Conservation (phyloP, 2,888 invertebrate genomes). For the Coremacera marginata region DNA sequence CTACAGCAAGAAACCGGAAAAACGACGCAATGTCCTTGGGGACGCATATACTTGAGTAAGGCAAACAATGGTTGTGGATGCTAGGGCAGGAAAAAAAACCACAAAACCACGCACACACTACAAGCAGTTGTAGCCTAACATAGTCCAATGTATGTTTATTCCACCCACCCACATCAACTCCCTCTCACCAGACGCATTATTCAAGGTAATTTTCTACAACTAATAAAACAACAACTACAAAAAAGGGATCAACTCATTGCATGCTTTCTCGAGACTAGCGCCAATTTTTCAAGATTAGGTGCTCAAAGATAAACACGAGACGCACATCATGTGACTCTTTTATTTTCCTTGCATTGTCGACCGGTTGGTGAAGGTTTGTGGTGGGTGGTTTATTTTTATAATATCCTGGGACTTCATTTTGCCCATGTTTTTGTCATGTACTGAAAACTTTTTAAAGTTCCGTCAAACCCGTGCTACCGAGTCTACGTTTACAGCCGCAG, state of each 20-base stretch:
- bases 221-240: conserved; percentile 22
- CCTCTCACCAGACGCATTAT: background rate
- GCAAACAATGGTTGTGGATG: background rate
- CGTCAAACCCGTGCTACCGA: background rate
- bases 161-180: background rate
- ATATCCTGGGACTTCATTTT: conserved; percentile 23
- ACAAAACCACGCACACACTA: background rate
- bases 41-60: conserved; percentile 20
- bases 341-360: background rate
- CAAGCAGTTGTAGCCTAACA: background rate
- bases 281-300: conserved; percentile 35
- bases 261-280: background rate
- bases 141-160: background rate
- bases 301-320: conserved; percentile 35
- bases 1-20: background rate
- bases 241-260: background rate
- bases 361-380: background rate
- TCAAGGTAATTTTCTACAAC: conserved; percentile 31
- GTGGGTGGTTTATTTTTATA: background rate
- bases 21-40: conserved; percentile 18
- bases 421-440: conserved; percentile 27
- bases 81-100: background rate
- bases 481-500: background rate
- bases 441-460: background rate
- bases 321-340: conserved; percentile 5